Percentiles rank a stretch among this genome's conserved stretches.
These are phyloP conservation scores for Himalopsyche kuldschensis DNA, from an alignment of 2,888 invertebrate genomes.

Conservation along the genomic window DNA sequence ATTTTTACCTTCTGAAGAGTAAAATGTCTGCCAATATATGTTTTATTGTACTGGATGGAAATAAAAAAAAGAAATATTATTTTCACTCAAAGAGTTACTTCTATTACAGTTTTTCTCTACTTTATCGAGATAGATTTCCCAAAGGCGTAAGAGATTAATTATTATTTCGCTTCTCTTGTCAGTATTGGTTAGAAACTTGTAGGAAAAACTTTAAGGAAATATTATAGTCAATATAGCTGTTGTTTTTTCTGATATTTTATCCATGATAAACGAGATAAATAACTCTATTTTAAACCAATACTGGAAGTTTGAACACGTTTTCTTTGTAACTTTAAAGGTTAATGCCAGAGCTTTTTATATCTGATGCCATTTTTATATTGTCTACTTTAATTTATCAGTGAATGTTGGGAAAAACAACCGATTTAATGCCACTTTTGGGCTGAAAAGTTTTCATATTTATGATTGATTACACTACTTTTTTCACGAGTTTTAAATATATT, in stretches of 20 bases:
- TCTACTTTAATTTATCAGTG: too few species aligned
- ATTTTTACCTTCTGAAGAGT: background rate
- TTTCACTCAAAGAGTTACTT: background rate
- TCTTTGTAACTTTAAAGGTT: background rate
- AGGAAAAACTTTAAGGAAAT: background rate
- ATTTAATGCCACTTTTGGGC: too few species aligned
- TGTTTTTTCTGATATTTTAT: background rate
- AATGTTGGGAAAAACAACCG: too few species aligned
- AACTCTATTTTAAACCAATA: background rate
- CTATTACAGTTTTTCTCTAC: background rate
- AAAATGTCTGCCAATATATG: background rate
- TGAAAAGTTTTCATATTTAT: too few species aligned
- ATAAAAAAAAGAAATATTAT: background rate
- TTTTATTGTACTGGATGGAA: background rate
- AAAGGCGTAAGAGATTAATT: background rate
- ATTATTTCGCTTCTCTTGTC: background rate
- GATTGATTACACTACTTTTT: too few species aligned
- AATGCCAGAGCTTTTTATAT: too few species aligned
- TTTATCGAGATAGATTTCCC: background rate
- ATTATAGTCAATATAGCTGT: background rate
- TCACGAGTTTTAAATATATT: too few species aligned
- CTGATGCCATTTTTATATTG: too few species aligned
- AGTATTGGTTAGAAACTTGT: background rate
- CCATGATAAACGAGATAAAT: background rate
- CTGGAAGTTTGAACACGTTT: background rate